A percentile compares a stretch with the other conserved stretches of the same genome.
These are phyloP conservation scores for Chrysocyon brachyurus DNA, from an alignment of 2,797 vertebrate species.

Conservation along the genomic window DNA sequence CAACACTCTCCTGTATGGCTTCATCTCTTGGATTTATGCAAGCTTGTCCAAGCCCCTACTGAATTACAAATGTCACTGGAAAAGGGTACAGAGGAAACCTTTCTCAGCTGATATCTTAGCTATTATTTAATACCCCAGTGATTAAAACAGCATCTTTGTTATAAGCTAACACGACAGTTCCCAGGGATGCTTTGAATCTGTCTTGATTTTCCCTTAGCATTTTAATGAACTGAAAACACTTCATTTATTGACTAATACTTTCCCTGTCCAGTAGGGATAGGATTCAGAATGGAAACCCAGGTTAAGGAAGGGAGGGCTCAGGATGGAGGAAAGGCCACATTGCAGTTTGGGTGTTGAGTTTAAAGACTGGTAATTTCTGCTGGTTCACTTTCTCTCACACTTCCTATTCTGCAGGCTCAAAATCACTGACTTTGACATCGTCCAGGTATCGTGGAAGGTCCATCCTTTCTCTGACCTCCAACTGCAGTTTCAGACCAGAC, in stretches of 20 bases:
- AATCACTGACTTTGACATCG: slow-evolving; percentile 54
- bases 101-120: not conserved
- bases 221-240: not conserved
- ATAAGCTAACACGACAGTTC: not conserved
- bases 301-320: not conserved
- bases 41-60: not conserved
- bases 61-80: not conserved
- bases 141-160: not conserved
- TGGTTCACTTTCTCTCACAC: not conserved
- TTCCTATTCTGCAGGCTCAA: slow-evolving; percentile 65
- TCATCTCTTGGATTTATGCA: not conserved
- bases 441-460: slow-evolving; percentile 72
- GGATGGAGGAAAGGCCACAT: not conserved
- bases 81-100: not conserved
- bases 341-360: not conserved
- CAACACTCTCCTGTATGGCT: not conserved
- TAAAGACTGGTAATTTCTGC: not conserved
- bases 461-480: rapidly evolving
- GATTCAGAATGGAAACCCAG: not conserved
- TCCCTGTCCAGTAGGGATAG: not conserved
- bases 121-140: not conserved
- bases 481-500: slow-evolving; percentile 80
- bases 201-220: not conserved
- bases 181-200: not conserved
- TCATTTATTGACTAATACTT: not conserved